Conservation (phyloP, 2,113 vertebrate genomes). For the Sturnira hondurensis region DNA sequence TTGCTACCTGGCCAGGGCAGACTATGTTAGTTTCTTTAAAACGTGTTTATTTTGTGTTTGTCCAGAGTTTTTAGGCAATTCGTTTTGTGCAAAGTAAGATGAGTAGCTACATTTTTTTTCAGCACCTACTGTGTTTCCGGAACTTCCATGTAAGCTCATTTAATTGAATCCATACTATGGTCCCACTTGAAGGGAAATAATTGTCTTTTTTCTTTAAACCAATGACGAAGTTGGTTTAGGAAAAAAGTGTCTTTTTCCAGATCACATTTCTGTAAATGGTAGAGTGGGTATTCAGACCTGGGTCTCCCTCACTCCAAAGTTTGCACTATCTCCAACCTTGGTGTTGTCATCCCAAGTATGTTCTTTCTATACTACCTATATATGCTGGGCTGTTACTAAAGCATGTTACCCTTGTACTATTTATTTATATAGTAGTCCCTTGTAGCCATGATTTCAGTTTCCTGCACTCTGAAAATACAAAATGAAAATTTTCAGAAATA, state of each 20-base stretch:
- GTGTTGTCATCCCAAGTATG: neutral
- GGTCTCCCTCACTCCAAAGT: neutral
- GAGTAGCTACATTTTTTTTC: neutral
- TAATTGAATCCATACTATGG: neutral
- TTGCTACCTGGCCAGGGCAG: no score
- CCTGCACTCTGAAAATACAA: neutral
- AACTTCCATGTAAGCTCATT: neutral
- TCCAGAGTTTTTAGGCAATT: constrained; percentile 21
- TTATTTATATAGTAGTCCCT: neutral
- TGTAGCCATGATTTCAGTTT: neutral
- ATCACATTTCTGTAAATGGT: neutral
- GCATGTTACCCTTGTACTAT: neutral
- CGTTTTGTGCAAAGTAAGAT: neutral
- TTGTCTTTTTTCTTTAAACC: neutral
- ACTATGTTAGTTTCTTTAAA: neutral
- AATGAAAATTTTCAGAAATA: neutral
- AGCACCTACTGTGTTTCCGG: neutral
- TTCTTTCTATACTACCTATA: neutral
- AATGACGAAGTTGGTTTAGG: neutral
- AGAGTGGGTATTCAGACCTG: neutral
- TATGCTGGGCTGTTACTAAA: constrained; percentile 14
- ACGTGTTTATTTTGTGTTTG: neutral
- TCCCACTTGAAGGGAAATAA: neutral
- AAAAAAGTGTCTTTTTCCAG: neutral
- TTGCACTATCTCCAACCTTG: neutral